phyloP scores from a whole-genome alignment of 2,888 invertebrate species.

The Escarpia spicata region DNA sequence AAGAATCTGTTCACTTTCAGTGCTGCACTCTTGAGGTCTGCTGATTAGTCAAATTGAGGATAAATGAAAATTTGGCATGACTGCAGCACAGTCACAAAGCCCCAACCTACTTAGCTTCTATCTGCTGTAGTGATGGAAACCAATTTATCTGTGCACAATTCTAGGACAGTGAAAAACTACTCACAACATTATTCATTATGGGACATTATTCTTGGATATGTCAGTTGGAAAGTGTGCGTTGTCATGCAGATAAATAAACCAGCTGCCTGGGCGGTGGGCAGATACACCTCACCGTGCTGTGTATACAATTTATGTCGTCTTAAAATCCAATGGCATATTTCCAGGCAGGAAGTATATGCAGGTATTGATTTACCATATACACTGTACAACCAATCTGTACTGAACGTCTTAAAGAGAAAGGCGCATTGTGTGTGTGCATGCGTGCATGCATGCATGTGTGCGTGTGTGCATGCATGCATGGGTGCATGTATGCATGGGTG shows the following conservation, averaged over 20 bases:
- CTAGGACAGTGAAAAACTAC: background rate
- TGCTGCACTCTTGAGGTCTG: background rate
- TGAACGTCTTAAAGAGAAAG: background rate
- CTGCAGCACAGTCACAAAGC: background rate
- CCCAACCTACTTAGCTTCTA: background rate
- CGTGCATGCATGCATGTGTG: too few species aligned
- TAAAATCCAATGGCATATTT: constrained; percentile 1
- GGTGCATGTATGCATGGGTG: too few species aligned
- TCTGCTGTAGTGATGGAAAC: constrained; percentile 2
- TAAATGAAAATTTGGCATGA: background rate
- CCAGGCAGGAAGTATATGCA: background rate
- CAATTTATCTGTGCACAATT: background rate
- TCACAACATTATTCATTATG: background rate
- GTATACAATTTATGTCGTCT: background rate
- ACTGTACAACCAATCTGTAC: background rate
- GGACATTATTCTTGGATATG: background rate
- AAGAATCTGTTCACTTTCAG: background rate
- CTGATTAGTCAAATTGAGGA: background rate
- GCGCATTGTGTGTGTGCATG: background rate
- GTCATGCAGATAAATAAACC: background rate
- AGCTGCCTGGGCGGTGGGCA: background rate
- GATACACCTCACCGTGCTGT: background rate
- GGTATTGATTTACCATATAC: background rate
- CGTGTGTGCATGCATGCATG: too few species aligned
- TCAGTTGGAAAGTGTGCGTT: background rate